Conservation (phyloP, 2,113 vertebrate genomes). For the Astur gentilis region DNA sequence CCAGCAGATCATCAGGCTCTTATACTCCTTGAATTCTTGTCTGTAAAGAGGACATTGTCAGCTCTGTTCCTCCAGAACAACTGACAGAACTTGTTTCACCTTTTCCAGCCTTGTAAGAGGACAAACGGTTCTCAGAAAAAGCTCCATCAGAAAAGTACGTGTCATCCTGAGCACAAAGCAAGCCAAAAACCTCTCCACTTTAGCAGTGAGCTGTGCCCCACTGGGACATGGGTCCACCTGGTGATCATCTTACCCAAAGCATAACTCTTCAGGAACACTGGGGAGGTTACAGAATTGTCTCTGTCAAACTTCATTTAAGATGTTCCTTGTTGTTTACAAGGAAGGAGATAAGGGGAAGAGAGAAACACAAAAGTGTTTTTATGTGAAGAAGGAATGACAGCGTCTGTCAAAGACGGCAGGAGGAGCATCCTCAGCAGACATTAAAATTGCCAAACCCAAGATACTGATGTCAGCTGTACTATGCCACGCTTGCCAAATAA, state of each 20-base stretch:
- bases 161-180: neutral
- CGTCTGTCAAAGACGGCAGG: fast-evolving
- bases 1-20: neutral
- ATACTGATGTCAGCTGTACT: neutral
- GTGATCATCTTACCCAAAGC: neutral
- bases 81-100: neutral
- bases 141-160: neutral
- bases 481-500: neutral
- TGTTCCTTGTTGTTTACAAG: neutral
- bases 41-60: neutral
- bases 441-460: neutral
- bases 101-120: neutral
- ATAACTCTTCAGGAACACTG: neutral
- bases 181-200: neutral
- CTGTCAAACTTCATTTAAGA: neutral
- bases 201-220: neutral
- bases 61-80: neutral
- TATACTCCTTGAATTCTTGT: neutral
- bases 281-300: neutral
- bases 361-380: neutral
- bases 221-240: neutral
- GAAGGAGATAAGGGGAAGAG: neutral
- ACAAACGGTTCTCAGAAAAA: neutral
- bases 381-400: neutral
- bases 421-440: neutral